Conservation (phyloP, 2,113 vertebrate species). For the Lota lota region DNA sequence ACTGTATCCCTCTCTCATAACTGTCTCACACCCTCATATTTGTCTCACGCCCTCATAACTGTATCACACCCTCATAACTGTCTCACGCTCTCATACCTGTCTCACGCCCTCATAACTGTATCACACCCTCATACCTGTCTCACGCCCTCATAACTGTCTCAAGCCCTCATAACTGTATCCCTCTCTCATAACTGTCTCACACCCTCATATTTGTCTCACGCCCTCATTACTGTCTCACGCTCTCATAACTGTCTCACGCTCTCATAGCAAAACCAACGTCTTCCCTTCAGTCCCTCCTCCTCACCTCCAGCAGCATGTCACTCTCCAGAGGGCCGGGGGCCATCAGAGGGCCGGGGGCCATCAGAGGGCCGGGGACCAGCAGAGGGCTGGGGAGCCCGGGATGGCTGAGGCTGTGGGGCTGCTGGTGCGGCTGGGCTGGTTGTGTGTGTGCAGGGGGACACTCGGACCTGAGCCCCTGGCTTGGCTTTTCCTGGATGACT, state of each 20-base stretch:
- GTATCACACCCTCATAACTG: too few species aligned
- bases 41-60: too few species aligned
- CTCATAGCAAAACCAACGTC: too few species aligned
- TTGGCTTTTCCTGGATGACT: conserved; percentile 79
- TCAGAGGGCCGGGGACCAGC: conserved; percentile 37
- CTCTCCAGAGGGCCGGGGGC: conserved; percentile 67
- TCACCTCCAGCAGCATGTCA: conserved; percentile 81
- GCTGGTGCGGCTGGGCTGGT: conserved; percentile 10
- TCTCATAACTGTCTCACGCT: background rate
- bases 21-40: too few species aligned
- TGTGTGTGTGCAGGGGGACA: background rate
- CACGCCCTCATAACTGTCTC: too few species aligned
- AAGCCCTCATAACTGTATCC: too few species aligned
- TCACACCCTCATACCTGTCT: too few species aligned
- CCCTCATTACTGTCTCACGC: background rate
- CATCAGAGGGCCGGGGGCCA: conserved; percentile 5
- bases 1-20: too few species aligned
- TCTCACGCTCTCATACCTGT: too few species aligned
- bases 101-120: too few species aligned
- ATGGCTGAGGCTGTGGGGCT: conserved; percentile 24
- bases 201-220: background rate
- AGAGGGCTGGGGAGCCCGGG: conserved; percentile 22
- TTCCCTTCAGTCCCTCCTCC: conserved; percentile 36
- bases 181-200: too few species aligned
- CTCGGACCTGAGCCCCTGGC: conserved; percentile 51